A percentile compares a stretch with the other conserved stretches of the same genome.
Conservation (phyloP, 1,140 invertebrate genomes). For the Zaprionus nigranus region DNA sequence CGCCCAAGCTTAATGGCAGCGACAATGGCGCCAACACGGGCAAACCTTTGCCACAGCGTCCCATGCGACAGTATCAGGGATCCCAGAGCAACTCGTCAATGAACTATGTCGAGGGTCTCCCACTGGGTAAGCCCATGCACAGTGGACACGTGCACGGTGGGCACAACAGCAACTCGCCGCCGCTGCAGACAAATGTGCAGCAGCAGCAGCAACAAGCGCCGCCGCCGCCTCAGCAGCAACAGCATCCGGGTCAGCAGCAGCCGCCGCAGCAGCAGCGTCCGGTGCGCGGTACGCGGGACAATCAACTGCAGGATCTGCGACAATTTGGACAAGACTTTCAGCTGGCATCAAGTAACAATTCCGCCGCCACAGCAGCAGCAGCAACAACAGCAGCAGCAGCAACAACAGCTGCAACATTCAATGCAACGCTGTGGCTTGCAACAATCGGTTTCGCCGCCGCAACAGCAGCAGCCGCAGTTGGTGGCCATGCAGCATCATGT, state of each 20-base stretch:
- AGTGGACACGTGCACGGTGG: conserved; percentile 53
- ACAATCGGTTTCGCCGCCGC: conserved; percentile 62
- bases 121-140: conserved; percentile 69
- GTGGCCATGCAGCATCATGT: conserved; percentile 83
- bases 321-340: conserved; percentile 82
- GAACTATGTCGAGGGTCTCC: conserved; percentile 68
- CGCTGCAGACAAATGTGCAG: conserved; percentile 56
- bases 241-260: conserved; percentile 67
- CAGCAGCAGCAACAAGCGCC: conserved; percentile 50
- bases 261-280: conserved; percentile 72
- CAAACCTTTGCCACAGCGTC: conserved; percentile 74
- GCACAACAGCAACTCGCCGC: conserved; percentile 75
- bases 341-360: conserved; percentile 57
- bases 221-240: conserved; percentile 39
- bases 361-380: conserved; percentile 62
- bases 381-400: conserved; percentile 51
- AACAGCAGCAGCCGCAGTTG: conserved; percentile 67
- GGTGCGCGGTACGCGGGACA: conserved; percentile 72
- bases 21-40: conserved; percentile 59
- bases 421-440: conserved; percentile 75
- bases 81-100: conserved; percentile 74
- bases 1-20: conserved; percentile 79
- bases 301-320: conserved; percentile 76
- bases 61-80: conserved; percentile 75
- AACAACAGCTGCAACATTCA: conserved; percentile 44